These are phyloP conservation scores for Sminthurinus aureus DNA, from an alignment of 2,888 invertebrate genomes.

Conservation along the genomic window DNA sequence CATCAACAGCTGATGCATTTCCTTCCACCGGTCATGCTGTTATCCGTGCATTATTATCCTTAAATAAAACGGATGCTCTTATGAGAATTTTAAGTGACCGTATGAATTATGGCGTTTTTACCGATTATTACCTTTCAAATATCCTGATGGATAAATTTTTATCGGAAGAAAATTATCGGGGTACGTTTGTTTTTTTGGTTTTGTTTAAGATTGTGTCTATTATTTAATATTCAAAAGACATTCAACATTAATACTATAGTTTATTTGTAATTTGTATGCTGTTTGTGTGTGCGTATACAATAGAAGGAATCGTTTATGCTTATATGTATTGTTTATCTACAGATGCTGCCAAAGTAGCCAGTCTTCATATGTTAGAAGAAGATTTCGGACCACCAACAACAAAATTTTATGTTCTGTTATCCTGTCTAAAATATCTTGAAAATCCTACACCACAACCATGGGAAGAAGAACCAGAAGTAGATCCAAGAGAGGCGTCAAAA, in stretches of 20 bases:
- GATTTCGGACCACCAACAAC: conserved; percentile 78
- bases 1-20: conserved; percentile 74
- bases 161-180: conserved; percentile 70
- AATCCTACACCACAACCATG: conserved; percentile 65
- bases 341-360: conserved; percentile 79
- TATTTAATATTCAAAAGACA: neutral
- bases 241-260: too few relatives aligned
- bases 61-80: conserved; percentile 71
- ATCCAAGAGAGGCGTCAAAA: conserved; percentile 60
- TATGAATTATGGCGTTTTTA: conserved; percentile 86
- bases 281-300: too few relatives aligned
- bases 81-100: conserved; percentile 79
- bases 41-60: conserved; percentile 66
- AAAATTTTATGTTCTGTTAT: conserved; percentile 74
- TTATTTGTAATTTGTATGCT: too few relatives aligned
- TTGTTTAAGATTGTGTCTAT: conserved; percentile 18
- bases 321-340: too few relatives aligned
- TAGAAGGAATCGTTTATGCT: too few relatives aligned
- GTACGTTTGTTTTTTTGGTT: conserved; percentile 58
- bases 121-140: conserved; percentile 82
- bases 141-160: conserved; percentile 82
- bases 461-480: conserved; percentile 62
- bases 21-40: conserved; percentile 86
- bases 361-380: conserved; percentile 87
- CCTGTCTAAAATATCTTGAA: conserved; percentile 76